phyloP scores from a whole-genome alignment of 1,140 invertebrate genomes.

The Hyles vespertilio region DNA sequence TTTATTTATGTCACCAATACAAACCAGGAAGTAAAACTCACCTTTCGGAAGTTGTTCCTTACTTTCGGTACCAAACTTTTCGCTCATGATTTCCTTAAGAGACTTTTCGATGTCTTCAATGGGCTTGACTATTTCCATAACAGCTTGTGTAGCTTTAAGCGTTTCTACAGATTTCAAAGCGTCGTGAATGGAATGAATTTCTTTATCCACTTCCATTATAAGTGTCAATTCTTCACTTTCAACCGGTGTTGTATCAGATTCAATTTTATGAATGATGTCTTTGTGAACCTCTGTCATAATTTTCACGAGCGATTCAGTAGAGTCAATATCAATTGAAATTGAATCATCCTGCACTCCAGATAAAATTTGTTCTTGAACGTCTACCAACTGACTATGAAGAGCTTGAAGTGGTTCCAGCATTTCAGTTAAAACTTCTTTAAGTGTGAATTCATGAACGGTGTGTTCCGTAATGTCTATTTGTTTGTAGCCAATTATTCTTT shows the following conservation, averaged over 20 bases:
- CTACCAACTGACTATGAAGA: slow-evolving; percentile 34
- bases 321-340: slow-evolving; percentile 37
- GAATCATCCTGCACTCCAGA: slow-evolving; percentile 33
- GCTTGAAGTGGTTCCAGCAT: slow-evolving; percentile 37
- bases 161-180: slow-evolving; percentile 31
- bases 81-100: slow-evolving; percentile 24
- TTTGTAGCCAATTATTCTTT: slow-evolving; percentile 13
- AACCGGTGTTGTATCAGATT: slow-evolving; percentile 22
- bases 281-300: slow-evolving; percentile 37
- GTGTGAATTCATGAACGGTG: slow-evolving; percentile 15
- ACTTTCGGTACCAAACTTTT: slow-evolving; percentile 10
- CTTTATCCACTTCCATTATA: slow-evolving; percentile 40
- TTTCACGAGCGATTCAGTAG: slow-evolving; percentile 39
- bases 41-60: slow-evolving; percentile 28
- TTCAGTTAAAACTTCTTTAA: slow-evolving; percentile 35
- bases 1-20: neutral
- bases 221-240: slow-evolving; percentile 33
- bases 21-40: slow-evolving; percentile 22
- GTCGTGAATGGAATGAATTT: slow-evolving; percentile 41
- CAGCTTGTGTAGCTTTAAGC: slow-evolving; percentile 14
- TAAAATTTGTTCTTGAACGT: slow-evolving; percentile 36
- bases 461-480: slow-evolving; percentile 9
- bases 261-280: slow-evolving; percentile 29
- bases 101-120: slow-evolving; percentile 38
- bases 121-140: slow-evolving; percentile 30